A percentile compares a stretch with the other conserved stretches of the same genome.
phyloP scores from a whole-genome alignment of 1,140 invertebrate genomes.

The Formica selysi region DNA sequence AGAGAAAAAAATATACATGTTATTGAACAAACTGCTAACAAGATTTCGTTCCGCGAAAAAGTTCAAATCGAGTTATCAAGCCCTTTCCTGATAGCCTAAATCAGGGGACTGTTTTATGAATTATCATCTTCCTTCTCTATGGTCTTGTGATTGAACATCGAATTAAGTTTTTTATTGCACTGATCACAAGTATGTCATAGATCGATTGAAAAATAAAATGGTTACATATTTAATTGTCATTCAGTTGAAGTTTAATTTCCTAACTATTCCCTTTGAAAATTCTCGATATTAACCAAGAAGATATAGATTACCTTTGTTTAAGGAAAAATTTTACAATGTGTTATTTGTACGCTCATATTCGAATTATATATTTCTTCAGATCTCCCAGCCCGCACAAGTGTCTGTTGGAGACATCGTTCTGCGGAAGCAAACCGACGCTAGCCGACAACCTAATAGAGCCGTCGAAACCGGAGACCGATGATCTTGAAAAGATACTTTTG shows the following conservation, averaged over 20 bases:
- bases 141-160: neutral
- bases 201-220: neutral
- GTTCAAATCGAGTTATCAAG: neutral
- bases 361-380: slow-evolving; percentile 84
- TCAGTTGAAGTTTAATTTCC: neutral
- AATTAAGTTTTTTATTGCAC: neutral
- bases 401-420: slow-evolving; percentile 95
- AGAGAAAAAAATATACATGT: neutral
- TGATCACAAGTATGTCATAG: neutral
- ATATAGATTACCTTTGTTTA: too few relatives aligned
- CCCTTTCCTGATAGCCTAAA: neutral
- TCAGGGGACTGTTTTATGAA: neutral
- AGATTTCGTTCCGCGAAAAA: slow-evolving; percentile 1
- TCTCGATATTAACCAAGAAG: too few relatives aligned
- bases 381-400: slow-evolving; percentile 96
- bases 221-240: neutral
- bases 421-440: slow-evolving; percentile 90
- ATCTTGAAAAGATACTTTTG: slow-evolving; percentile 89
- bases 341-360: neutral
- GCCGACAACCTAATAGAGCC: slow-evolving; percentile 82
- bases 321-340: too few relatives aligned
- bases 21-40: neutral
- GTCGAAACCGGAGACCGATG: slow-evolving; percentile 87
- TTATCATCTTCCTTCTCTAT: neutral
- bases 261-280: neutral